These are phyloP conservation scores for Rutpela maculata DNA, from an alignment of 2,888 invertebrate genomes.

Conservation along the genomic window DNA sequence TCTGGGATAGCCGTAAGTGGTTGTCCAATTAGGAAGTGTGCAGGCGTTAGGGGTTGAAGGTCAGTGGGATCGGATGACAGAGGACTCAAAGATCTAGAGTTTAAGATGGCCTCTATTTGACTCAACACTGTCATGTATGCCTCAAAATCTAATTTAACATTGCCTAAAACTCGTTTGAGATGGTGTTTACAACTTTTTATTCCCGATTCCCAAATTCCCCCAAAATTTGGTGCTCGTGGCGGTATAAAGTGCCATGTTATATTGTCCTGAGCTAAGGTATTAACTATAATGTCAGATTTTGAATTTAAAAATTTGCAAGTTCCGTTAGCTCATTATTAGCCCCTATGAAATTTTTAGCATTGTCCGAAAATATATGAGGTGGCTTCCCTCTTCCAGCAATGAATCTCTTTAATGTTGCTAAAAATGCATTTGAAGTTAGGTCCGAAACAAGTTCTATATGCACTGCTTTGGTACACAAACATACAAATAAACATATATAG, in stretches of 20 bases:
- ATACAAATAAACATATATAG: conserved; percentile 47
- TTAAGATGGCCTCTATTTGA: conserved; percentile 14
- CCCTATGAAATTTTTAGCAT: conserved; percentile 8
- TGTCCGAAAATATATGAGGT: background rate
- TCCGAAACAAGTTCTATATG: conserved; percentile 47
- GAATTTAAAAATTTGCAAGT: background rate
- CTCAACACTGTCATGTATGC: background rate
- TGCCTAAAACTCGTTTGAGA: conserved; percentile 4
- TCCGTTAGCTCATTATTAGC: background rate
- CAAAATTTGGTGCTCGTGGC: conserved; percentile 2
- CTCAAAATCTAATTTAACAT: background rate
- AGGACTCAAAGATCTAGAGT: conserved; percentile 10
- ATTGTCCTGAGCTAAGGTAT: background rate
- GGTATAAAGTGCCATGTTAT: conserved; percentile 17
- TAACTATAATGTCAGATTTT: no score
- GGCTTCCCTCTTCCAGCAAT: conserved; percentile 9
- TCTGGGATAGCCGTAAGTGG: background rate
- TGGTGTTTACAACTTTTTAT: conserved; percentile 4
- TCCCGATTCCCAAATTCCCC: conserved; percentile 18
- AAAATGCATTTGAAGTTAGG: conserved; percentile 33
- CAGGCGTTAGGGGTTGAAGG: background rate
- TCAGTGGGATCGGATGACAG: background rate
- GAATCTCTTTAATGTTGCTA: conserved; percentile 13
- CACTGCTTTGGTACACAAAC: conserved; percentile 47
- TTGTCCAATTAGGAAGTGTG: conserved; percentile 13